Evolutionary conservation across 2,113 vertebrate genomes (phyloP).

Genomic region (Cygnus atratus): DNA sequence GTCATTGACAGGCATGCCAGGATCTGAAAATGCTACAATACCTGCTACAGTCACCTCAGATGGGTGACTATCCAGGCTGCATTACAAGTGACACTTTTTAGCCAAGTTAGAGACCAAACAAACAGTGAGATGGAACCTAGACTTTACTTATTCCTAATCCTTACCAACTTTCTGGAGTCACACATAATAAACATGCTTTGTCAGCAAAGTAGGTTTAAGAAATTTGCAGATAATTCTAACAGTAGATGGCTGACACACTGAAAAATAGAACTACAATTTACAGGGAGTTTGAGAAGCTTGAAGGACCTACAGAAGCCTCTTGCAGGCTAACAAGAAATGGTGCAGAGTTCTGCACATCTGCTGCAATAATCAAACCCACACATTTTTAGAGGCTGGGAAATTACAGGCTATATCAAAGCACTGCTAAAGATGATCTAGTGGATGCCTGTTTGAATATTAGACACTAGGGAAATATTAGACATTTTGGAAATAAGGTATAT

Average conservation of each 20-base stretch:
- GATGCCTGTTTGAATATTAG: neutral
- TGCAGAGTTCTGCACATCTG: neutral
- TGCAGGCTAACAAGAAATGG: neutral
- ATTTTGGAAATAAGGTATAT: neutral
- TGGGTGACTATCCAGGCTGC: neutral
- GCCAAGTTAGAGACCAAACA: neutral
- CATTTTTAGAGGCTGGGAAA: neutral
- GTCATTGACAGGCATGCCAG: neutral
- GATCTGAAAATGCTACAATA: neutral
- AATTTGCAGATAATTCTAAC: neutral
- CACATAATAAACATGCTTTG: neutral
- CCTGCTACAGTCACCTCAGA: neutral
- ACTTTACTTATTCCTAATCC: rapidly evolving
- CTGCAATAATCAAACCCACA: neutral
- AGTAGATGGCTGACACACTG: neutral
- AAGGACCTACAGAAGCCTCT: neutral
- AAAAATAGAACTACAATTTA: neutral
- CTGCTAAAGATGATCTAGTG: neutral
- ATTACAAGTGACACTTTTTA: neutral
- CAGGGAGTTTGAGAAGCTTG: neutral
- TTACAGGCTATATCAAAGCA: no score
- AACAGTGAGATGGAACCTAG: neutral
- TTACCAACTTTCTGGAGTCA: neutral
- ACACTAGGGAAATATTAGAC: neutral
- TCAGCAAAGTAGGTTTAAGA: neutral